phyloP scores from a whole-genome alignment of 2,797 vertebrate genomes.

The Anas capensis region DNA sequence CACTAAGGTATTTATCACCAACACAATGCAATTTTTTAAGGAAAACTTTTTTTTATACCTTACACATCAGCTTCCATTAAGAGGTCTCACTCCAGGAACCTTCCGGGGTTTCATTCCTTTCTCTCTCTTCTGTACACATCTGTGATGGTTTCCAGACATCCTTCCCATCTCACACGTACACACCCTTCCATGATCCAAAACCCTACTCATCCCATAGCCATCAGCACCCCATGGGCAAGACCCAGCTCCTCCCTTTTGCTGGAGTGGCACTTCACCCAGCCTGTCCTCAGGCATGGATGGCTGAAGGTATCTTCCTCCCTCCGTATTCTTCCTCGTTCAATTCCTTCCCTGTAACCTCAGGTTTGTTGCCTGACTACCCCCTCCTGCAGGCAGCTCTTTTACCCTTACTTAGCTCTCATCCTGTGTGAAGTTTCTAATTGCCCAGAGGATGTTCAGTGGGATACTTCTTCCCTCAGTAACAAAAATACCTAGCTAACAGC shows the following conservation, averaged over 20 bases:
- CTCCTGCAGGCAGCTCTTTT: not conserved
- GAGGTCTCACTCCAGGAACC: too few relatives aligned
- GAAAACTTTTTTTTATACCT: not conserved
- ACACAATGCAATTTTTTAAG: not conserved
- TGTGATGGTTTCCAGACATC: not conserved
- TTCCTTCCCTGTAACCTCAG: not conserved
- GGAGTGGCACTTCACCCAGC: not conserved
- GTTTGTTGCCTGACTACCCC: not conserved
- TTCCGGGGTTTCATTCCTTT: not conserved
- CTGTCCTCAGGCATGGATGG: not conserved
- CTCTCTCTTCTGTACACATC: not conserved
- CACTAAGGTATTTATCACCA: accelerated
- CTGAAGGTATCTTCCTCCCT: not conserved
- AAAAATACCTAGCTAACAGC: not conserved
- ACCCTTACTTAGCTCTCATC: not conserved
- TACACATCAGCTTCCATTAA: not conserved
- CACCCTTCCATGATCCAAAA: not conserved
- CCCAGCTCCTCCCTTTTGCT: not conserved
- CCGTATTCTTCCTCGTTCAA: accelerated
- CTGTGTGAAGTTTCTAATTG: not conserved
- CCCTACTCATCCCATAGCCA: not conserved
- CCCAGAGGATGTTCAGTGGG: not conserved
- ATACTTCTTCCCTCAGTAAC: not conserved
- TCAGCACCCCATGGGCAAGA: not conserved
- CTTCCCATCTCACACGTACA: not conserved